Evolutionary conservation across 2,888 invertebrate genomes (phyloP).

Genomic region (Pseudanteris insignis): DNA sequence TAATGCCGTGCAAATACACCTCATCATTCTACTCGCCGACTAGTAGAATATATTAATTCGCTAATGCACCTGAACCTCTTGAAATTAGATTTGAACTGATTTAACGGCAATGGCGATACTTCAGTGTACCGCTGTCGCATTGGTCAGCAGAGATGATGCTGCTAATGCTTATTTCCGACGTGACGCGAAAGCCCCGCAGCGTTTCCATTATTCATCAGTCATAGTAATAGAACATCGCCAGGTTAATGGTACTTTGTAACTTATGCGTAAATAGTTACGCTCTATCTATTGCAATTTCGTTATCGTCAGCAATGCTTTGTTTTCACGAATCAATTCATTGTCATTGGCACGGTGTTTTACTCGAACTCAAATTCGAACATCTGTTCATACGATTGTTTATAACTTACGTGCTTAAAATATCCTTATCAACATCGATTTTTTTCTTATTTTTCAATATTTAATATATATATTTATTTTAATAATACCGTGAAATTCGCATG

Average conservation of each 20-base stretch:
- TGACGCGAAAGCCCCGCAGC: constrained; percentile 29
- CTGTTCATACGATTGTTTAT: too few species aligned
- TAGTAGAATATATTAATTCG: constrained; percentile 63
- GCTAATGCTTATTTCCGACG: constrained; percentile 40
- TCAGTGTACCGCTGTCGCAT: constrained; percentile 42
- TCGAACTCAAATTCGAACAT: too few species aligned
- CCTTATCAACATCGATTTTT: too few species aligned
- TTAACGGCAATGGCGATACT: constrained; percentile 58
- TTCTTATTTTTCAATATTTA: too few species aligned
- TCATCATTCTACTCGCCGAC: constrained; percentile 60
- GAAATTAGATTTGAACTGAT: constrained; percentile 61
- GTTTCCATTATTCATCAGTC: constrained; percentile 40
- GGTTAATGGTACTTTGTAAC: constrained; percentile 37
- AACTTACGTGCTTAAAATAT: too few species aligned
- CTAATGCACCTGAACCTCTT: constrained; percentile 62
- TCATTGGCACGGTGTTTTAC: too few species aligned
- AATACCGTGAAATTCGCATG: too few species aligned
- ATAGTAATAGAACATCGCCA: constrained; percentile 37
- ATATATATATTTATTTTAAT: too few species aligned
- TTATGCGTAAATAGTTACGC: constrained; percentile 24
- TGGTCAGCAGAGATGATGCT: constrained; percentile 35
- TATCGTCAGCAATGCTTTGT: constrained; percentile 3
- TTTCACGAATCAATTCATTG: constrained; percentile 21
- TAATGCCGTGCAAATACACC: constrained; percentile 64
- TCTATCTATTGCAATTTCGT: constrained; percentile 7